A percentile compares a stretch with the other conserved stretches of the same genome.
Evolutionary conservation across 2,888 invertebrate genomes (phyloP).

Genomic region (Prenolepis imparis): DNA sequence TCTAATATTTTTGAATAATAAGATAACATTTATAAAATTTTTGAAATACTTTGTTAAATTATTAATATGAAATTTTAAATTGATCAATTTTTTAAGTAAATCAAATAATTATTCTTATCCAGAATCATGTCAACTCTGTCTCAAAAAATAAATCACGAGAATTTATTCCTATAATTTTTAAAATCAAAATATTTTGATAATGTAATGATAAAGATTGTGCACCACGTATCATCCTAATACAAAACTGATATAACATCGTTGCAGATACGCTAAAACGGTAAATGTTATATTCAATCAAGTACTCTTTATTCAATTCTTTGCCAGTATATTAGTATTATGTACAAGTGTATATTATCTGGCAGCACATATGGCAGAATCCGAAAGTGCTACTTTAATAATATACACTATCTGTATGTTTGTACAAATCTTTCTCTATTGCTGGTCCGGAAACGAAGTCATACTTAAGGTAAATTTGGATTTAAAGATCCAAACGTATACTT

Average conservation of each 20-base stretch:
- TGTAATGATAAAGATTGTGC: not conserved
- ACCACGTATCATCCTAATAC: not conserved
- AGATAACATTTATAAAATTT: not conserved
- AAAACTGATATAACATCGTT: not conserved
- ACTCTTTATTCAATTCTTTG: slow-evolving; percentile 37
- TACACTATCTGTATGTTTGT: slow-evolving; percentile 67
- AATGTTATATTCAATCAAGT: slow-evolving; percentile 33
- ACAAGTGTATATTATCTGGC: slow-evolving; percentile 39
- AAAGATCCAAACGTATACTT: not conserved
- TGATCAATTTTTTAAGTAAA: not conserved
- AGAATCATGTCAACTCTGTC: not conserved
- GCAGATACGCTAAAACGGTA: slow-evolving; percentile 26
- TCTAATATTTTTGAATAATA: not conserved
- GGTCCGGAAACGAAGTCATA: slow-evolving; percentile 75
- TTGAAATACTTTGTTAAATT: not conserved
- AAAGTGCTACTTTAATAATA: slow-evolving; percentile 25
- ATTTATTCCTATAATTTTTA: not conserved
- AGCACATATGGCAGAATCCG: not conserved
- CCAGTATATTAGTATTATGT: slow-evolving; percentile 45
- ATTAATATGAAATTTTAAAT: not conserved
- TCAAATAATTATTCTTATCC: not conserved
- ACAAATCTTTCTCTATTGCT: slow-evolving; percentile 74
- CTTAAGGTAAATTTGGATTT: slow-evolving; percentile 60
- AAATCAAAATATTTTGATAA: not conserved
- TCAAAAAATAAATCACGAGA: not conserved